Base-by-base conservation (phyloP, 2,797 vertebrate species). In the Mormyrops attenuatus region DNA sequence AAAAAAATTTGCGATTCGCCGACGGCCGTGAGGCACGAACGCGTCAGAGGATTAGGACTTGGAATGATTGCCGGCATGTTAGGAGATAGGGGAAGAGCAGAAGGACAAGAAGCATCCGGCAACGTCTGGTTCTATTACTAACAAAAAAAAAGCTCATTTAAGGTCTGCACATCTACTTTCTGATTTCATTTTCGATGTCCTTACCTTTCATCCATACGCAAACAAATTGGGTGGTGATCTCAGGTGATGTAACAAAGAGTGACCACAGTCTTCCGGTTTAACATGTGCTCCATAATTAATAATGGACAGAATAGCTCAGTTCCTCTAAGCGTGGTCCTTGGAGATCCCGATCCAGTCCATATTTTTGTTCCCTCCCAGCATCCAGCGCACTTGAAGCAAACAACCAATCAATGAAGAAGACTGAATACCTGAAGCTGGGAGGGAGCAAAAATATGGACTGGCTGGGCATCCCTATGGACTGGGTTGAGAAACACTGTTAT, bases 161-260 rank as follows among this genome's bases (percentile, higher is more conserved):
- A 90, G 88, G 88, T 92, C 91, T 69, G 49, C 47, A 41, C 91
- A 11, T 57, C 91, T 91, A 91, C 86, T 91, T 94, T 94, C 90
- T 95, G 93, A 93, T 95, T 94, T 94, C 94, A 95, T 95, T 94
- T 93, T 85, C 88, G 90, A 94, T 94, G 91, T 91, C 91, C 90
- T 95, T 95, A 49, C 93, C 92, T 92, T 90, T 94, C 90, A 85
- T 88, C 66, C 88, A 92, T 90, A 93, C 0, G 34, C 91, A 89
- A 94, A 95, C 93, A 94, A 95, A 94, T 89, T 91, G 90, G 63
- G 92, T 94, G 94, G 47, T 89, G 93, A 93, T 93, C 92, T 91
- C 91, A 95, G 93, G 95, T 94, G 95, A 94, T 90, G 91, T 91
- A 91, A 92, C 89, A 85, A 90, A 90, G 89, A 88, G 93, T 92